These are phyloP conservation scores for Chaenogobius annularis DNA, from an alignment of 2,113 vertebrate genomes.

Conservation along the genomic window DNA sequence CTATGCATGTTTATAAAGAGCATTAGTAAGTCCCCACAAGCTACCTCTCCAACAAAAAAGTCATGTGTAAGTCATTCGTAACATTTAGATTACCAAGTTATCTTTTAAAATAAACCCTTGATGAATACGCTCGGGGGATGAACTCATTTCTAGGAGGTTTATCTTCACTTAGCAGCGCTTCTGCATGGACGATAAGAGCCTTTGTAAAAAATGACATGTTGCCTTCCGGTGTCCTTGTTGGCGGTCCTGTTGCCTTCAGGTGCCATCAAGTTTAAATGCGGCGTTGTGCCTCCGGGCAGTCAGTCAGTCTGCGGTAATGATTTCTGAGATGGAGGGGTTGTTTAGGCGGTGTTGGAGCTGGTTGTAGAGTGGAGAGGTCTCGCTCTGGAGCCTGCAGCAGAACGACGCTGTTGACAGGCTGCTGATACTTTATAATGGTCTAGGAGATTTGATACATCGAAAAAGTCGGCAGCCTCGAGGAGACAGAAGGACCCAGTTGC, in stretches of 20 bases:
- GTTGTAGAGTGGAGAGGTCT: slow-evolving; percentile 17
- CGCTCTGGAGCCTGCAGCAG: slow-evolving; percentile 1
- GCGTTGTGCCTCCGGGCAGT: neutral
- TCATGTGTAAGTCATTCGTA: neutral
- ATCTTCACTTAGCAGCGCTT: slow-evolving; percentile 4
- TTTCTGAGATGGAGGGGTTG: slow-evolving; percentile 11
- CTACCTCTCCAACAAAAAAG: neutral
- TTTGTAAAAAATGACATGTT: slow-evolving; percentile 13
- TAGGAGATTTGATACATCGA: slow-evolving; percentile 15
- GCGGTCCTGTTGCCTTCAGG: slow-evolving; percentile 12
- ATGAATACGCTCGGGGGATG: slow-evolving; percentile 1
- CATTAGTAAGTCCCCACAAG: neutral
- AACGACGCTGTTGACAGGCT: slow-evolving; percentile 12
- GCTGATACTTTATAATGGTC: slow-evolving; percentile 26
- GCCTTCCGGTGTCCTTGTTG: slow-evolving; percentile 19
- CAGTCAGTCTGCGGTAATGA: slow-evolving; percentile 13
- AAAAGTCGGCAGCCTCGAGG: slow-evolving; percentile 10
- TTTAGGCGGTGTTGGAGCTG: slow-evolving; percentile 5
- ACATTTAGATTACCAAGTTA: neutral
- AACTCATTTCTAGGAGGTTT: slow-evolving; percentile 7
- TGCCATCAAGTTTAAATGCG: slow-evolving; percentile 2
- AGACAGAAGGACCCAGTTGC: slow-evolving; percentile 14
- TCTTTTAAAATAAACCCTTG: slow-evolving; percentile 5
- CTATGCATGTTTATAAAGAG: neutral
- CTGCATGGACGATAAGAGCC: slow-evolving; percentile 5